Base-by-base conservation (phyloP, 2,113 vertebrate genomes). In the Chlorodrepanis virens region DNA sequence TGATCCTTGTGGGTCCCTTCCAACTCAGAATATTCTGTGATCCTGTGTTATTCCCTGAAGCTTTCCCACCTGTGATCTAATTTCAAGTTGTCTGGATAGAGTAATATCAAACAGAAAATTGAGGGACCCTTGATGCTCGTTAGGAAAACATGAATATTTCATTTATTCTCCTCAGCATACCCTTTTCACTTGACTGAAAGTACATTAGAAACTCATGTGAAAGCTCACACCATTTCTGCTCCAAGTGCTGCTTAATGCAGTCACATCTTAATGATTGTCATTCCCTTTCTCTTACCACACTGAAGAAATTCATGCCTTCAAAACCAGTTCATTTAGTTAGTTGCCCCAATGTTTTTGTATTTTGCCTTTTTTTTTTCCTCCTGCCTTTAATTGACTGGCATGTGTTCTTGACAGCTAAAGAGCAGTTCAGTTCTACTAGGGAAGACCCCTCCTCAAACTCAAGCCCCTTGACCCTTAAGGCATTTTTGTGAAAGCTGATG, bases 61-160 rank as follows among this genome's bases (percentile, higher is more conserved):
- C 20, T 81, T 94, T 94, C 44, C 44, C 65, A 81, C 47, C n/a
- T 86, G 47, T 57, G 79, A 86, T 71, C 65, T 90, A 70, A 90
- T 94, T 91, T 89, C 54, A 81, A 40, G n/a, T 77, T 77, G 28
- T n/a, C 85, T 64, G 53, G 3, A 67, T 28, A 81, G 79, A 83
- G 53, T 74, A 80, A 83, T 60, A 92, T 86, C 47, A 92, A 90
- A 90, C 9, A 90, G 61, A 83, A 93, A 77, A 90, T 52, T 83
- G 64, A 86, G 37, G 24, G 35, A 70, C 21, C 15, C 60, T 85
- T 79, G 53, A 50, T 89, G 60, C 23, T 93, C 57, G 90, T 88
- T 79, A 95, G 18, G 61, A 71, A 89, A 93, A 75, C 39, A 90
- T 59, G 49, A 86, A 93, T 90, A 93, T 92, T 86, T 84, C 14